phyloP scores from a whole-genome alignment of 37 sponge, comb jelly and placozoan species.

The Ephydatia muelleri region DNA sequence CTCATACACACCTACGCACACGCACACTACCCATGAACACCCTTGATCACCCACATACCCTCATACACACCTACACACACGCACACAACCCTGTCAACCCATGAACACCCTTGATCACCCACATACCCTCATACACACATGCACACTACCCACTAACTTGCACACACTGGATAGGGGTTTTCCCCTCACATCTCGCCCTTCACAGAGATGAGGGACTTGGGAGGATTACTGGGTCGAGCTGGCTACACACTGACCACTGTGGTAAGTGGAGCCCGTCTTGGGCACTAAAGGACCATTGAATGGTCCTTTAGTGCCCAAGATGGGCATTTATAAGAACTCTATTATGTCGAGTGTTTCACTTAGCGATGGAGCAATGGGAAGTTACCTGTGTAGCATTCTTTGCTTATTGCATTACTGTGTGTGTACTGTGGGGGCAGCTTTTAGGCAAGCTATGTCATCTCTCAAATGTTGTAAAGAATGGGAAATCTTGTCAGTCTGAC shows the following conservation, averaged over 20 bases:
- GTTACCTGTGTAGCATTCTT: constrained; percentile 51
- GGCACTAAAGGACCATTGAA: not conserved
- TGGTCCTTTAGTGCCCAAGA: not conserved
- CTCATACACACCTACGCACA: not conserved
- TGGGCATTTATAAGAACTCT: too few species aligned
- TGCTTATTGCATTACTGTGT: constrained; percentile 68
- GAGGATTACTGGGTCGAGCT: constrained; percentile 67
- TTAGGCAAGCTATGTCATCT: too few species aligned
- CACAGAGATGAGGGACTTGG: constrained; percentile 72
- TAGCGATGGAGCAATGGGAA: constrained; percentile 69
- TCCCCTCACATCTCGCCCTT: constrained; percentile 93
- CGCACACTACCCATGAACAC: too few species aligned
- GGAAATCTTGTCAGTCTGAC: too few species aligned
- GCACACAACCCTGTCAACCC: constrained; percentile 7
- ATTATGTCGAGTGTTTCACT: too few species aligned
- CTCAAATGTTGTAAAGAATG: too few species aligned
- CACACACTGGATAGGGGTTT: constrained; percentile 59
- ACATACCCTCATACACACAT: too few species aligned
- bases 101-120: too few species aligned
- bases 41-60: not conserved
- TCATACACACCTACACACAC: not conserved
- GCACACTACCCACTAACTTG: not conserved
- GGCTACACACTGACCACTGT: constrained; percentile 89
- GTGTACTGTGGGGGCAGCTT: too few species aligned
- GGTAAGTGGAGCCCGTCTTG: constrained; percentile 46